Conservation (phyloP, 2,797 vertebrate species). For the Fundulus diaphanus region DNA sequence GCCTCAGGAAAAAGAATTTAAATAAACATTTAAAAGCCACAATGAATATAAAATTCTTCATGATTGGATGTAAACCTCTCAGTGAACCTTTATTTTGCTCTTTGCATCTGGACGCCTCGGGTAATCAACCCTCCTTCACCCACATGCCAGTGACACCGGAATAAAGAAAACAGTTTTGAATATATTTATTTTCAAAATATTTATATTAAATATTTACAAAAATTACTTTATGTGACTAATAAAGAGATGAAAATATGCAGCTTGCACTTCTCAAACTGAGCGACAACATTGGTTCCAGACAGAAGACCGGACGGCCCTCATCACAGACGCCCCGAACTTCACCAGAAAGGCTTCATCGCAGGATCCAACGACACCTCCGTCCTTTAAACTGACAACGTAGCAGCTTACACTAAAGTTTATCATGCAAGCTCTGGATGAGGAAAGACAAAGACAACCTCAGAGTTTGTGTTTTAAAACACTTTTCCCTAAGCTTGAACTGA, state of each 20-base stretch:
- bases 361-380: not conserved
- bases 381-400: constrained; percentile 6
- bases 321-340: not conserved
- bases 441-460: constrained; percentile 1
- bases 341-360: constrained; percentile 14
- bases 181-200: constrained; percentile 77
- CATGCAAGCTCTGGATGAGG: constrained; percentile 5
- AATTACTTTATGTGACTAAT: constrained; percentile 28
- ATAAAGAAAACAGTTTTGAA: constrained; percentile 25
- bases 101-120: too few species aligned
- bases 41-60: too few species aligned
- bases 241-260: constrained; percentile 48
- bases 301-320: not conserved
- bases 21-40: too few species aligned
- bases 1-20: too few species aligned
- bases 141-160: not conserved
- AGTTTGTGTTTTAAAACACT: constrained; percentile 5
- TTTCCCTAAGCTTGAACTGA: not conserved
- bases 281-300: not conserved
- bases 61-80: too few species aligned
- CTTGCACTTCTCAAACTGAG: constrained; percentile 24
- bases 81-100: too few species aligned
- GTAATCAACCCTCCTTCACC: not conserved
- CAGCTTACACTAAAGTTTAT: constrained; percentile 1
- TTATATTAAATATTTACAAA: constrained; percentile 67